phyloP scores from a whole-genome alignment of 2,888 invertebrate genomes.

The Morpho deidamia region DNA sequence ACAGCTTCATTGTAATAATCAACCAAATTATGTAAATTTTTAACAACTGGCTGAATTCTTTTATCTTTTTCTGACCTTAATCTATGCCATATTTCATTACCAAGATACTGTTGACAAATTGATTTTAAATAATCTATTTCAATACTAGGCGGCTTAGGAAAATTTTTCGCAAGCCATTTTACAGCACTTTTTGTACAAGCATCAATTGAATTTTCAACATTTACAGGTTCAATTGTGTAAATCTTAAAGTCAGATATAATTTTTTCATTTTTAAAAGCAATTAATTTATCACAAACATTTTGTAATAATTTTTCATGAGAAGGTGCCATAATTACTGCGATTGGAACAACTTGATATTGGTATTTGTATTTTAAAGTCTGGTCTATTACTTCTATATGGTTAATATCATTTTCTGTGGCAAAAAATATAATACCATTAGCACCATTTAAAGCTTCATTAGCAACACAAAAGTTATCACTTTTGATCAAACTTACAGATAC shows the following conservation, averaged over 20 bases:
- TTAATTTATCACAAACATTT: slow-evolving; percentile 41
- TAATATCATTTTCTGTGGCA: slow-evolving; percentile 44
- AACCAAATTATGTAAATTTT: slow-evolving; percentile 78
- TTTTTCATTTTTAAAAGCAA: slow-evolving; percentile 39
- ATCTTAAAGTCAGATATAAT: slow-evolving; percentile 57
- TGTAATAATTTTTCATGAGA: slow-evolving; percentile 30
- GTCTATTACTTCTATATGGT: slow-evolving; percentile 43
- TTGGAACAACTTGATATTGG: slow-evolving; percentile 59
- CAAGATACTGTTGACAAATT: slow-evolving; percentile 77
- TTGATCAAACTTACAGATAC: slow-evolving; percentile 59
- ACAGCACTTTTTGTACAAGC: slow-evolving; percentile 53
- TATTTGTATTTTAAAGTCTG: slow-evolving; percentile 50
- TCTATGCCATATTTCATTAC: slow-evolving; percentile 80
- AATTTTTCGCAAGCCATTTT: slow-evolving; percentile 73
- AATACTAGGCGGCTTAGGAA: slow-evolving; percentile 67
- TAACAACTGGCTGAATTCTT: slow-evolving; percentile 62
- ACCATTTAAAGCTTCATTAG: slow-evolving; percentile 58
- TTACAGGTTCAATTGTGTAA: slow-evolving; percentile 43
- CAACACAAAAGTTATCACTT: slow-evolving; percentile 32
- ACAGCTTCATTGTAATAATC: slow-evolving; percentile 83
- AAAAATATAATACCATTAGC: slow-evolving; percentile 63
- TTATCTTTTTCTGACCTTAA: slow-evolving; percentile 56
- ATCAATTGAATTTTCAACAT: slow-evolving; percentile 46
- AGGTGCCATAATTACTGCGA: slow-evolving; percentile 55
- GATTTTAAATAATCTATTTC: slow-evolving; percentile 78